Evolutionary conservation across 2,113 vertebrate genomes (phyloP).

Genomic region (Mustela lutreola): DNA sequence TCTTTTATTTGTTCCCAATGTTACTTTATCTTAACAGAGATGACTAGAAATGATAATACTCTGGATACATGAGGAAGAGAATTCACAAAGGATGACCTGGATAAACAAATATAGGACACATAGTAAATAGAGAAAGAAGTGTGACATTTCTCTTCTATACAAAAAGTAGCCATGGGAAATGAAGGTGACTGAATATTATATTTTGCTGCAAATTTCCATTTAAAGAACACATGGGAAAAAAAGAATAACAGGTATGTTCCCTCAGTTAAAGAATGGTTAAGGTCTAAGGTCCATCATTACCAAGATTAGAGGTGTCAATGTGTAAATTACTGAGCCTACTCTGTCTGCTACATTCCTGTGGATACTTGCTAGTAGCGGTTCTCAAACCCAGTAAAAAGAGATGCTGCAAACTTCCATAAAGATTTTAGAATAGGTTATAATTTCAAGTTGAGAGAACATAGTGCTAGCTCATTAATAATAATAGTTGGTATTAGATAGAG

Average conservation of each 20-base stretch:
- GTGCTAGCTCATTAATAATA: neutral
- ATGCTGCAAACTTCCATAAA: neutral
- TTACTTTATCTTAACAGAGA: conserved; percentile 44
- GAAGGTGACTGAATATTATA: neutral
- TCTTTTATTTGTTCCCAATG: neutral
- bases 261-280: neutral
- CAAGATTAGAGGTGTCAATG: neutral
- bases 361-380: neutral
- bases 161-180: neutral
- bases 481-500: neutral
- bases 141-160: neutral
- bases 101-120: neutral
- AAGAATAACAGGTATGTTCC: neutral
- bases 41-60: neutral
- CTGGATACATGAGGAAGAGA: neutral
- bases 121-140: neutral
- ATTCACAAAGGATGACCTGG: conserved; percentile 24
- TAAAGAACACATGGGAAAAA: neutral
- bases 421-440: conserved; percentile 18
- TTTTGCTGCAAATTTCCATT: neutral
- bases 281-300: neutral
- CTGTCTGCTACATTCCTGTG: neutral
- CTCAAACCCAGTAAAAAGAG: neutral
- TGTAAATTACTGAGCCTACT: neutral
- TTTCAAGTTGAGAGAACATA: conserved; percentile 16